Evolutionary conservation across 1,140 invertebrate genomes (phyloP).

Genomic region (Hypsibius dujardini): DNA sequence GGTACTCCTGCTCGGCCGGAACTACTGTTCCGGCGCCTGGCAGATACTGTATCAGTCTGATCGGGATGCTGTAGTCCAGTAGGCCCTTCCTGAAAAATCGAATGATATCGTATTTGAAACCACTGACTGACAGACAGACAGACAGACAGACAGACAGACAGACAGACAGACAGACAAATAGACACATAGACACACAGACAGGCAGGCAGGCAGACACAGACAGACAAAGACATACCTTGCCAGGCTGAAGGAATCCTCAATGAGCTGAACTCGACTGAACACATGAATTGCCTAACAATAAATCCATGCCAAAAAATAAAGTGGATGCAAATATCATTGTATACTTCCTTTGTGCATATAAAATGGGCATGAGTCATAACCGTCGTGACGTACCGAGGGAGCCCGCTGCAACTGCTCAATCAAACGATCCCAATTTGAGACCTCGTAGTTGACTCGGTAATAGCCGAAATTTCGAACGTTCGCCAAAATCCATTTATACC

Average conservation of each 20-base stretch:
- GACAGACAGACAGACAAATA: no score
- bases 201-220: neutral
- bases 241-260: slow-evolving; percentile 69
- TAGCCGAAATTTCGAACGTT: slow-evolving; percentile 62
- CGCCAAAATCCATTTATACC: slow-evolving; percentile 53
- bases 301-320: slow-evolving; percentile 18
- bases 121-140: no score
- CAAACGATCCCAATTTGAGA: slow-evolving; percentile 54
- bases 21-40: neutral
- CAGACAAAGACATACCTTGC: slow-evolving; percentile 34
- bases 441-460: slow-evolving; percentile 64
- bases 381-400: neutral
- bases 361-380: neutral
- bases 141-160: no score
- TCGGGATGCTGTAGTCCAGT: neutral
- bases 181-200: no score
- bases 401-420: slow-evolving; percentile 44
- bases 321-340: neutral
- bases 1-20: neutral
- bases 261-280: slow-evolving; percentile 64
- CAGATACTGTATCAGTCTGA: neutral
- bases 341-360: slow-evolving; percentile 27
- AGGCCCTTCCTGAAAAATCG: neutral
- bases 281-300: slow-evolving; percentile 45
- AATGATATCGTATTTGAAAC: no score